These are phyloP conservation scores for Plectropomus leopardus DNA, from an alignment of 2,113 vertebrate genomes.

Conservation along the genomic window DNA sequence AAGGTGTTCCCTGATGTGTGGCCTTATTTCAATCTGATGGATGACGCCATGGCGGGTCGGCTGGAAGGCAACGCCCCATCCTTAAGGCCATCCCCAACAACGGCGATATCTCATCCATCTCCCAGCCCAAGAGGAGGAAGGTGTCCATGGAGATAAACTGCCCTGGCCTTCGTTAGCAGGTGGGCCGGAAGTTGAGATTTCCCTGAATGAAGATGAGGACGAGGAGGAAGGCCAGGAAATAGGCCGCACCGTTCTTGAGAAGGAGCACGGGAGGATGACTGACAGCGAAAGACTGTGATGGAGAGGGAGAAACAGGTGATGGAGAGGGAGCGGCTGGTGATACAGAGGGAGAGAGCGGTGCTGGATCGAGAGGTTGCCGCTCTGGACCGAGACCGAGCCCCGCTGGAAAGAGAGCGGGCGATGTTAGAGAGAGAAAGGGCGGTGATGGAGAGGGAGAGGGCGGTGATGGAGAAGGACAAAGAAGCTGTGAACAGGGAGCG, in stretches of 20 bases:
- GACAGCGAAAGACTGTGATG: conserved; percentile 62
- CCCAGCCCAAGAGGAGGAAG: conserved; percentile 58
- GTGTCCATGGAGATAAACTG: neutral
- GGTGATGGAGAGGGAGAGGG: conserved; percentile 71
- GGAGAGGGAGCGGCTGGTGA: conserved; percentile 69
- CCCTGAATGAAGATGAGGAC: conserved; percentile 60
- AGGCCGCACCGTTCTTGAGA: conserved; percentile 40
- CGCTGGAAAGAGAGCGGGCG: conserved; percentile 77
- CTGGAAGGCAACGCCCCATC: conserved; percentile 67
- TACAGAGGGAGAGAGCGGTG: conserved; percentile 73
- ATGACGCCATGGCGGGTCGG: conserved; percentile 77
- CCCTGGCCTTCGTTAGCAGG: neutral
- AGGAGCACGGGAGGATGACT: conserved; percentile 55
- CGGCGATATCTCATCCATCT: conserved; percentile 54
- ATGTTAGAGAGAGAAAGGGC: conserved; percentile 76
- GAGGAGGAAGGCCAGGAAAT: conserved; percentile 28
- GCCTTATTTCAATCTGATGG: conserved; percentile 79
- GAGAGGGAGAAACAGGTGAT: conserved; percentile 67
- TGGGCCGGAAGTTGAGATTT: conserved; percentile 64
- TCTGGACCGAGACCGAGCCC: conserved; percentile 77
- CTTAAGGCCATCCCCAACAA: conserved; percentile 54
- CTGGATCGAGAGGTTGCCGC: conserved; percentile 73
- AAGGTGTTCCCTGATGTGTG: conserved; percentile 69
- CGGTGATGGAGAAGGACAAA: conserved; percentile 71
- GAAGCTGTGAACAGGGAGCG: conserved; percentile 62